These are phyloP conservation scores for Sebastes hubbsi DNA, from an alignment of 2,797 vertebrate species.

Conservation along the genomic window DNA sequence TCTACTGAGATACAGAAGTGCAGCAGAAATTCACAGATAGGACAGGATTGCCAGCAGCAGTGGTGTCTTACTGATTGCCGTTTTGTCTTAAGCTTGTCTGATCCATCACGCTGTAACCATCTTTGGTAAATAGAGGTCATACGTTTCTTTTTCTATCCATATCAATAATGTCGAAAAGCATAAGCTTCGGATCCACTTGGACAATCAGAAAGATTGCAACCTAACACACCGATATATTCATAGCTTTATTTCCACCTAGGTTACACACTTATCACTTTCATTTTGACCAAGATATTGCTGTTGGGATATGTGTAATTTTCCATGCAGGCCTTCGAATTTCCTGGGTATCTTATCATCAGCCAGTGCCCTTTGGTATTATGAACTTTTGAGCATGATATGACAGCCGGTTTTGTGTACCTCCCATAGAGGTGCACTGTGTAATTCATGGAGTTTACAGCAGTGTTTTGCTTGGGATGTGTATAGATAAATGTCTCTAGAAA, in stretches of 20 bases:
- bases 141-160: slow-evolving; percentile 45
- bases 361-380: slow-evolving; percentile 69
- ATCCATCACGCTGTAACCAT: slow-evolving; percentile 32
- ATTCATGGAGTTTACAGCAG: slow-evolving; percentile 19
- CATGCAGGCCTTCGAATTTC: slow-evolving; percentile 69
- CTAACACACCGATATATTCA: slow-evolving; percentile 72
- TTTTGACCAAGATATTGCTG: slow-evolving; percentile 74
- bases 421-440: slow-evolving; percentile 8
- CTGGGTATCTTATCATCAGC: slow-evolving; percentile 71
- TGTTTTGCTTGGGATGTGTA: slow-evolving; percentile 17
- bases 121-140: slow-evolving; percentile 49
- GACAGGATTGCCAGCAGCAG: slow-evolving; percentile 16
- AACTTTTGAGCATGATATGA: slow-evolving; percentile 66
- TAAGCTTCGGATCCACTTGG: slow-evolving; percentile 42
- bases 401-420: slow-evolving; percentile 46
- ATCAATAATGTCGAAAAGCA: slow-evolving; percentile 55
- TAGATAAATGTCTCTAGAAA: slow-evolving; percentile 30
- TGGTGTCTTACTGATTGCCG: slow-evolving; percentile 38
- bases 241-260: slow-evolving; percentile 67
- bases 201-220: slow-evolving; percentile 68
- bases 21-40: slow-evolving; percentile 14
- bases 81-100: slow-evolving; percentile 48
- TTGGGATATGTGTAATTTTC: slow-evolving; percentile 74
- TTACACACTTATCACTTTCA: slow-evolving; percentile 77
- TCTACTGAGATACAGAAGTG: slow-evolving; percentile 34